Evolutionary conservation across 2,888 invertebrate species (phyloP), one percentile per base, ranked within the genome.

Genomic region (Petrolisthes cinctipes): DNA sequence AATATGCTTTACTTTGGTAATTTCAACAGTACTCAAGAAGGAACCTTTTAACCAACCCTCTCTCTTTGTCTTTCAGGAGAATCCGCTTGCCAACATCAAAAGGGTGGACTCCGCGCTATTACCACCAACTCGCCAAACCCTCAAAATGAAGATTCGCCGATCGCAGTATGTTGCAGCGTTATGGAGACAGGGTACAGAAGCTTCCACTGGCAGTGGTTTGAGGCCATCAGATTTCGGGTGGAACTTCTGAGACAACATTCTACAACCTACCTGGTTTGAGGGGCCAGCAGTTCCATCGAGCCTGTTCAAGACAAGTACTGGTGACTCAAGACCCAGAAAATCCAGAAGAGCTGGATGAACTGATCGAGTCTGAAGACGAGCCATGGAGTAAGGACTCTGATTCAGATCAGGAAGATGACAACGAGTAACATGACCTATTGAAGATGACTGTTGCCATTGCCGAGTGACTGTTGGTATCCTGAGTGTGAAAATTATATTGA

Each of bases 11-110:
- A n/a, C n/a, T n/a, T n/a, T n/a, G n/a, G n/a, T 73, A 73, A 73
- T 23, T 73, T 73, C 73, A 17, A 73, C 73, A 73, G 73, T 73
- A 73, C 73, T n/a, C 73, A 73, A 73, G 23, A n/a, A 73, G 73
- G 73, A 73, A 73, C 73, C 73, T 73, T 73, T 73, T 73, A 73
- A 73, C 73, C 73, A 73, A 73, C 73, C 73, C 73, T 73, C 73
- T 73, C 73, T 73, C 73, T 73, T 73, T 73, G 9, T n/a, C 73
- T 73, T 73, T 73, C 73, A 73, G 73, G n/a, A 73, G 73, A 73
- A 73, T 73, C 73, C 73, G 73, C 73, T 73, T 73, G n/a, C n/a
- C n/a, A n/a, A n/a, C n/a, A n/a, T n/a, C n/a, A n/a, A n/a, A n/a
- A n/a, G n/a, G n/a, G n/a, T n/a, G n/a, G n/a, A n/a, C n/a, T n/a